Conservation (phyloP, 2,113 vertebrate species). For the Ceratotherium simum region DNA sequence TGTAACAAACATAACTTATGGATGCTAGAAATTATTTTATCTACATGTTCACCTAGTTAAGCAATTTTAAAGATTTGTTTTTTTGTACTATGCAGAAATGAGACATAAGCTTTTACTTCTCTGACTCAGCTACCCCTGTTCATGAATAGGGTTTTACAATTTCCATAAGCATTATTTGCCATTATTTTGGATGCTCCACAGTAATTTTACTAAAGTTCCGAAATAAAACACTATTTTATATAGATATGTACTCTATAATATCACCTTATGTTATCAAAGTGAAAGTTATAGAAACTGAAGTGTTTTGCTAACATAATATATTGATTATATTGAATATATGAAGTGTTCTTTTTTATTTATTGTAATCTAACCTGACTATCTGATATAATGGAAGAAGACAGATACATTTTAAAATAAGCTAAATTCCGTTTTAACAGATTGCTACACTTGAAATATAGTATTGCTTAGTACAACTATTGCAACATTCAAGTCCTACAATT, state of each 20-base stretch:
- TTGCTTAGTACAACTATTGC: background rate
- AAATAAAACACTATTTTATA: background rate
- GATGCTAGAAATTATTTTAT: background rate
- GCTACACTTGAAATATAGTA: background rate
- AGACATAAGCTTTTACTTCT: background rate
- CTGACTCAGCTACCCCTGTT: background rate
- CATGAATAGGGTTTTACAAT: background rate
- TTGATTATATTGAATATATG: background rate
- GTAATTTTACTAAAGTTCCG: background rate
- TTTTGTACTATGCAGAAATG: background rate
- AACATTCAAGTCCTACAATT: background rate
- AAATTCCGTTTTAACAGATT: background rate
- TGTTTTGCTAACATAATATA: background rate
- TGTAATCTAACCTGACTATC: background rate
- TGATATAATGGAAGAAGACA: background rate
- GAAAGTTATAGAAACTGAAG: background rate
- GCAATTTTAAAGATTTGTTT: background rate
- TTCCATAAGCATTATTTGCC: background rate
- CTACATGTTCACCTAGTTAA: background rate
- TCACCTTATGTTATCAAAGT: background rate
- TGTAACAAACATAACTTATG: background rate
- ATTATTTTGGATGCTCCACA: background rate
- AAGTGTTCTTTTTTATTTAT: background rate
- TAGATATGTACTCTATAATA: background rate
- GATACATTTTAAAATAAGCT: background rate